Evolutionary conservation across 2,113 vertebrate genomes (phyloP).

Genomic region (Cryptoleucopteryx plumbea): DNA sequence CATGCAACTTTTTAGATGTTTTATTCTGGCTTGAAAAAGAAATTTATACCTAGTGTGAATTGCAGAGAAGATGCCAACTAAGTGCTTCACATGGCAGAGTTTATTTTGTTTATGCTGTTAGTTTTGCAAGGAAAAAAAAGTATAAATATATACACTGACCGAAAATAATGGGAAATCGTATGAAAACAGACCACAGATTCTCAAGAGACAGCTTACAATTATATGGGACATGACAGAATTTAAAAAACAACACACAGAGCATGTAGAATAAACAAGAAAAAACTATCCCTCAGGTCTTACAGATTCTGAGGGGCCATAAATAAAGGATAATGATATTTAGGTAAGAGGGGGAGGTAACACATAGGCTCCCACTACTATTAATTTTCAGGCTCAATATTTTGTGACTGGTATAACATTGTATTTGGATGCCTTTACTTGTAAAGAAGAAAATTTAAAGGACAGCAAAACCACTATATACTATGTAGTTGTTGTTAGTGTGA

Average conservation of each 20-base stretch:
- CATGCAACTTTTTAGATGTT: not conserved
- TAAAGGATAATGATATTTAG: conserved; percentile 58
- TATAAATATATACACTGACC: not conserved
- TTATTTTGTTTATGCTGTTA: conserved; percentile 29
- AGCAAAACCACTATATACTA: not conserved
- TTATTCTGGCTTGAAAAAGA: not conserved
- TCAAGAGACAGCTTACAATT: conserved; percentile 27
- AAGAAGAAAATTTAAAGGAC: not conserved
- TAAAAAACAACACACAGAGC: conserved; percentile 18
- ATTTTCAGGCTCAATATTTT: not conserved
- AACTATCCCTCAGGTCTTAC: not conserved
- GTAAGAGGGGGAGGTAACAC: not conserved
- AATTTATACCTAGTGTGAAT: not conserved
- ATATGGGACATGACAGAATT: conserved; percentile 50
- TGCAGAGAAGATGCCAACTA: not conserved
- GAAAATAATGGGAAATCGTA: conserved; percentile 50
- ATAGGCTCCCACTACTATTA: not conserved
- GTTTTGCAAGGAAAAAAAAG: not conserved
- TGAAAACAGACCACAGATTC: conserved; percentile 18
- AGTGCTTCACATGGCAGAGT: not conserved
- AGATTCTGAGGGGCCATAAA: conserved; percentile 37
- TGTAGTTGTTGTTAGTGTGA: not conserved
- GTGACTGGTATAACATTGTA: not conserved
- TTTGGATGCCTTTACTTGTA: not conserved
- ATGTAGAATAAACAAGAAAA: conserved; percentile 32